Base-by-base conservation (phyloP, 1,140 invertebrate species). In the silkworm (Bombyx mori) region DNA sequence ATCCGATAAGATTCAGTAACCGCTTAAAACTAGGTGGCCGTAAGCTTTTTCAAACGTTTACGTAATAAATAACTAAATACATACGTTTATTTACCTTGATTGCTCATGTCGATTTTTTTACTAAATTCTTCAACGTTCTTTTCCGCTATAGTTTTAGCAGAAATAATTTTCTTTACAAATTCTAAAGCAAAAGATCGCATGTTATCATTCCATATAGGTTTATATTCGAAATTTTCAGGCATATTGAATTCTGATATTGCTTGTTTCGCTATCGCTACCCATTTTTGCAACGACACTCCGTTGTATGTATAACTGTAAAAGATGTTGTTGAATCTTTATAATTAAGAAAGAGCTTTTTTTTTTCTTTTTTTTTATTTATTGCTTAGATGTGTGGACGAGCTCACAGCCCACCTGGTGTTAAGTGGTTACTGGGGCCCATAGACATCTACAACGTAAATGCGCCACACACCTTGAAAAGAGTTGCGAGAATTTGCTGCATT, bases 271-370 rank as follows among this genome's bases (percentile, higher is more conserved):
- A 83, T 74, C 2, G 80, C 70, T 8, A 77, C 79, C 82, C 80
- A 84, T 65, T 83, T 83, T 52, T 75, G 70, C 44, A 85, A 60
- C 7, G 78, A 60, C n/a, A 86, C 61, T 8, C 79, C 79, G 54
- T 83, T 82, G 53, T 85, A 90, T 75, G 70, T 89, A 63, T 67
- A 88, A 77, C 81, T 89, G 77, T 58, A 83, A 88, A 67, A 65
- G 26, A 35, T 35, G 26, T 35, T 35, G 26, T 35, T 35, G 26
- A 35, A 35, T 35, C 0, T 35, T 35, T 35, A 35, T 35, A 35
- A 35, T 35, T 35, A 35, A 35, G 26, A 35, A 35, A 35, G 0
- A 18, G 12, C 12, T n/a, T n/a, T n/a, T n/a, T n/a, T n/a, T n/a
- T n/a, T n/a, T n/a, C n/a, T n/a, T n/a, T n/a, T n/a, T n/a, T n/a